phyloP scores from a whole-genome alignment of 2,113 vertebrate genomes.

The Siphamia tubifer region DNA sequence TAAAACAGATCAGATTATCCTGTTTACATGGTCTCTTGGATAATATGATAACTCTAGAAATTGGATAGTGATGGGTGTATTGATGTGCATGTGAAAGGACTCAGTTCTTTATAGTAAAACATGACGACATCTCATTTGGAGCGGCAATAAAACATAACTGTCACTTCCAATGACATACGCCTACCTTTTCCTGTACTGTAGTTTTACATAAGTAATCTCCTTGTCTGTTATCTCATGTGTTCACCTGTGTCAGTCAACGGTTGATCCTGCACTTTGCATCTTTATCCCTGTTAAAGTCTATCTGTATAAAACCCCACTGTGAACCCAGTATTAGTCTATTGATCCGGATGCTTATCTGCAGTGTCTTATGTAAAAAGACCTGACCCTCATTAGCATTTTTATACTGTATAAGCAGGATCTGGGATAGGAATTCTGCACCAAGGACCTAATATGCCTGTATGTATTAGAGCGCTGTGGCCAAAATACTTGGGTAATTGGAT shows the following conservation, averaged over 20 bases:
- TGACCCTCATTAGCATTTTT: not conserved
- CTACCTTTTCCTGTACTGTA: not conserved
- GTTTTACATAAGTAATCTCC: not conserved
- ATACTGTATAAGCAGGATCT: not conserved
- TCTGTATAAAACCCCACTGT: constrained; percentile 1
- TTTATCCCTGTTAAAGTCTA: not conserved
- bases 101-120: no score
- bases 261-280: constrained; percentile 34
- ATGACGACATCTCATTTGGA: not conserved
- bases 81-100: no score
- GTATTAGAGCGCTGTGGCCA: no score
- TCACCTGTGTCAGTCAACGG: not conserved
- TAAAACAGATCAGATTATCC: no score
- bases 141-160: not conserved
- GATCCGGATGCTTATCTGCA: constrained; percentile 39
- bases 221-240: not conserved
- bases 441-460: not conserved
- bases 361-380: constrained; percentile 22
- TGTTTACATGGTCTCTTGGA: no score
- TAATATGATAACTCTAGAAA: no score
- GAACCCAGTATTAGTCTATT: constrained; percentile 12
- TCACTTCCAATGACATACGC: not conserved
- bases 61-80: no score
- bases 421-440: not conserved
- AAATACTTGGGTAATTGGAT: no score